Evolutionary conservation across 92 coral and sea anemone species (phyloP).

Genomic region (Epizoanthus illoricatus): DNA sequence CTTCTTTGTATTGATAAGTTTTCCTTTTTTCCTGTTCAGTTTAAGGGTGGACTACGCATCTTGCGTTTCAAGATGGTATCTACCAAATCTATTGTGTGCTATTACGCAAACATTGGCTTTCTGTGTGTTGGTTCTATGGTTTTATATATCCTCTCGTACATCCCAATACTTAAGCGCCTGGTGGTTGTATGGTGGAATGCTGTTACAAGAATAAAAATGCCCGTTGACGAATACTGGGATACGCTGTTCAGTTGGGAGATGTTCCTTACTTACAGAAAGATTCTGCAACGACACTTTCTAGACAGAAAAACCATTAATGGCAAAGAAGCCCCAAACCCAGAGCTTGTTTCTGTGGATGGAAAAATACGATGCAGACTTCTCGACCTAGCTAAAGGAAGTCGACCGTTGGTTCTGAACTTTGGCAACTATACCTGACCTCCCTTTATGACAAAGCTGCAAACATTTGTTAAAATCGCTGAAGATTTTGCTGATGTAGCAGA

Average conservation of each 20-base stretch:
- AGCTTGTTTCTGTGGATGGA: constrained; percentile 58
- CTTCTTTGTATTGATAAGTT: no score
- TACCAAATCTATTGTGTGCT: background rate
- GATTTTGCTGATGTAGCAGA: constrained; percentile 47
- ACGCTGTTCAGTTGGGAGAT: constrained; percentile 56
- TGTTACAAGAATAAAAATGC: constrained; percentile 44
- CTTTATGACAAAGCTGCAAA: constrained; percentile 39
- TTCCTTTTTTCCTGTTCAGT: no score
- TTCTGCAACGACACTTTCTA: constrained; percentile 41
- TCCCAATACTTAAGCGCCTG: constrained; percentile 45
- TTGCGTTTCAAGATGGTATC: background rate
- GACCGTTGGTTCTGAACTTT: constrained; percentile 43
- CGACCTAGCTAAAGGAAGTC: constrained; percentile 39
- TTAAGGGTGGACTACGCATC: no score
- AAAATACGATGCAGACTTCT: constrained; percentile 44
- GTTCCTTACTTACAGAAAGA: constrained; percentile 33
- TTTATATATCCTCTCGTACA: constrained; percentile 20
- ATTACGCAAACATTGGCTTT: constrained; percentile 7
- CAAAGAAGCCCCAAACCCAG: constrained; percentile 64
- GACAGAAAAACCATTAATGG: constrained; percentile 51
- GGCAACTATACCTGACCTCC: constrained; percentile 49
- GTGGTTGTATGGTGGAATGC: constrained; percentile 43
- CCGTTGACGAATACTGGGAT: constrained; percentile 47
- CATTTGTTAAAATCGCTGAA: constrained; percentile 10
- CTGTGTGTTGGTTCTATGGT: background rate